Conservation (phyloP, 92 coral and sea anemone species). For the Phymanthus crucifer region DNA sequence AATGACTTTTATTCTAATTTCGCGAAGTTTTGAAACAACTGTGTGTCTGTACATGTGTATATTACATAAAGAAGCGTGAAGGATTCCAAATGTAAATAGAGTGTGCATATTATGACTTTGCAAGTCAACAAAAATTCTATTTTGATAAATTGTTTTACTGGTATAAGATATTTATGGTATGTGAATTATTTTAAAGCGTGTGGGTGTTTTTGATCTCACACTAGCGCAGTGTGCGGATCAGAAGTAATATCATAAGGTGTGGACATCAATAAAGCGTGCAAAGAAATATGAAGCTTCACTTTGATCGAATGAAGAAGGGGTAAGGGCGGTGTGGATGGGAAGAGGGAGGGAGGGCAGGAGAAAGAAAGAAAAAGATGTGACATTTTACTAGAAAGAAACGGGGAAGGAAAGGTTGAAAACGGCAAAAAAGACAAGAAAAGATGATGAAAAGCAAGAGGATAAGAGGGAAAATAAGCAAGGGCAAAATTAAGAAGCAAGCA, state of each 20-base stretch:
- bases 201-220: background rate
- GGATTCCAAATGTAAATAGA: background rate
- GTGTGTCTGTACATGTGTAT: too few relatives aligned
- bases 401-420: too few relatives aligned
- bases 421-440: too few relatives aligned
- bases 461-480: too few relatives aligned
- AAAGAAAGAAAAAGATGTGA: background rate
- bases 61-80: too few relatives aligned
- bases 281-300: background rate
- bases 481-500: too few relatives aligned
- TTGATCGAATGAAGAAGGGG: background rate
- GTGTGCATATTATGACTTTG: background rate
- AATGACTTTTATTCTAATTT: background rate
- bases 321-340: background rate
- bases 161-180: background rate
- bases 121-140: background rate
- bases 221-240: background rate
- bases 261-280: background rate
- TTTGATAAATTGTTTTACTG: background rate
- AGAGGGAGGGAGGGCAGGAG: background rate
- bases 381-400: too few relatives aligned
- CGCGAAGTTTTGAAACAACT: too few relatives aligned
- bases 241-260: background rate
- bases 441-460: too few relatives aligned
- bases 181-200: background rate